Conservation (phyloP, 2,797 vertebrate genomes). For the Danio kyathit region DNA sequence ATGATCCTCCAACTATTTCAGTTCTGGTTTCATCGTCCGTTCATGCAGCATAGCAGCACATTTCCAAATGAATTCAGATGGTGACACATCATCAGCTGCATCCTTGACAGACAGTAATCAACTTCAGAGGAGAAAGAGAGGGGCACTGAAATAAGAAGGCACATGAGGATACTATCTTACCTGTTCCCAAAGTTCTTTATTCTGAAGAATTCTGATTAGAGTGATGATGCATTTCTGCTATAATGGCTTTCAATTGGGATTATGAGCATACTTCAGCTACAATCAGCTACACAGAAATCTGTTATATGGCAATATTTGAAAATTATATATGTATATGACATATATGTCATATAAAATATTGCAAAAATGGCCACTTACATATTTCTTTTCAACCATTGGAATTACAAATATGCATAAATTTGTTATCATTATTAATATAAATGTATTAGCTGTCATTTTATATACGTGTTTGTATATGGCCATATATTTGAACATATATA, state of each 20-base stretch:
- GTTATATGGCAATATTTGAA: too few species aligned
- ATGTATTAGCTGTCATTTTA: too few species aligned
- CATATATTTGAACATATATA: too few species aligned
- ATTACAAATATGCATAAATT: too few species aligned
- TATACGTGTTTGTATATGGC: too few species aligned
- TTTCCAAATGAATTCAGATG: slow-evolving; percentile 4
- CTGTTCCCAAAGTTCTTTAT: not conserved
- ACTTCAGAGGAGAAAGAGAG: not conserved
- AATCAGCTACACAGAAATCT: not conserved
- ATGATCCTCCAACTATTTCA: slow-evolving; percentile 17
- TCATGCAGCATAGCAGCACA: slow-evolving; percentile 29
- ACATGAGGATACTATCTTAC: not conserved
- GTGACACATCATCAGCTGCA: slow-evolving; percentile 28
- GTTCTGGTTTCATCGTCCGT: slow-evolving; percentile 40
- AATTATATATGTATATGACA: too few species aligned
- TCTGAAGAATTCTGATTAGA: not conserved
- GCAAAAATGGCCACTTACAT: too few species aligned
- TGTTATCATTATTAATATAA: too few species aligned
- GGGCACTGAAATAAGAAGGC: not conserved
- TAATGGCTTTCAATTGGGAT: too few species aligned
- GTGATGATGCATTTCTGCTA: not conserved
- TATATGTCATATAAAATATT: too few species aligned
- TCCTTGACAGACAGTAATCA: slow-evolving; percentile 25
- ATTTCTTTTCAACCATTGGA: too few species aligned
- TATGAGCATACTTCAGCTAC: not conserved